Evolutionary conservation across 2,888 invertebrate species (phyloP).

Genomic region (Matsumyia berberina): DNA sequence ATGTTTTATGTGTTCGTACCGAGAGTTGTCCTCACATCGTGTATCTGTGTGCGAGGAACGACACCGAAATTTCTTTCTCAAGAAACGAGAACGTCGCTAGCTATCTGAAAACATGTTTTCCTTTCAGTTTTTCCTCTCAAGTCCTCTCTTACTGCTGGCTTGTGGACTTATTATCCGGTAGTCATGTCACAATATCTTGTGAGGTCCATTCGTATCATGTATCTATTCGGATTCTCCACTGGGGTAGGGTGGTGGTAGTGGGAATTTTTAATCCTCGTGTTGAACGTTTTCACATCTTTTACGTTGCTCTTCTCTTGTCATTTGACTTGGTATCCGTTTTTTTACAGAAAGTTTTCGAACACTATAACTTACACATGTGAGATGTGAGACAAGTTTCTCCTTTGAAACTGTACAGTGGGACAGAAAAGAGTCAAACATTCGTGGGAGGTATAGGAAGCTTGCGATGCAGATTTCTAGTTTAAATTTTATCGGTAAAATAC

Average conservation of each 20-base stretch:
- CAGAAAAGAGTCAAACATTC: background rate
- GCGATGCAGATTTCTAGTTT: too few relatives aligned
- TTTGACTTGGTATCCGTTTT: background rate
- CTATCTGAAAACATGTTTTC: constrained; percentile 40
- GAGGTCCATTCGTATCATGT: constrained; percentile 29
- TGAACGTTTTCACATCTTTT: constrained; percentile 1
- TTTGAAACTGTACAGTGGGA: background rate
- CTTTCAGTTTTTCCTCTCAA: constrained; percentile 12
- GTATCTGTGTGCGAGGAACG: constrained; percentile 18
- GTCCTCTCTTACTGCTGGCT: constrained; percentile 8
- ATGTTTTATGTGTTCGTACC: constrained; percentile 46
- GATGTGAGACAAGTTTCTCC: background rate
- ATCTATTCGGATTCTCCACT: background rate
- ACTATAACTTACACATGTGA: constrained; percentile 3
- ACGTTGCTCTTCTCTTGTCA: background rate
- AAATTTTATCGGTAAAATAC: too few relatives aligned
- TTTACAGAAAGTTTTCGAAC: constrained; percentile 12
- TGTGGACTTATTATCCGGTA: constrained; percentile 3
- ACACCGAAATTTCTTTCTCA: constrained; percentile 26
- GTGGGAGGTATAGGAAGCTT: too few relatives aligned
- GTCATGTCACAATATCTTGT: constrained; percentile 29
- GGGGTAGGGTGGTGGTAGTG: constrained; percentile 3
- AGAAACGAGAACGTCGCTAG: constrained; percentile 25
- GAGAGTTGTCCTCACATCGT: constrained; percentile 2
- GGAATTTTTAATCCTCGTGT: constrained; percentile 24